These are phyloP conservation scores for Achroia grisella DNA, from an alignment of 1,140 invertebrate genomes.

Conservation along the genomic window DNA sequence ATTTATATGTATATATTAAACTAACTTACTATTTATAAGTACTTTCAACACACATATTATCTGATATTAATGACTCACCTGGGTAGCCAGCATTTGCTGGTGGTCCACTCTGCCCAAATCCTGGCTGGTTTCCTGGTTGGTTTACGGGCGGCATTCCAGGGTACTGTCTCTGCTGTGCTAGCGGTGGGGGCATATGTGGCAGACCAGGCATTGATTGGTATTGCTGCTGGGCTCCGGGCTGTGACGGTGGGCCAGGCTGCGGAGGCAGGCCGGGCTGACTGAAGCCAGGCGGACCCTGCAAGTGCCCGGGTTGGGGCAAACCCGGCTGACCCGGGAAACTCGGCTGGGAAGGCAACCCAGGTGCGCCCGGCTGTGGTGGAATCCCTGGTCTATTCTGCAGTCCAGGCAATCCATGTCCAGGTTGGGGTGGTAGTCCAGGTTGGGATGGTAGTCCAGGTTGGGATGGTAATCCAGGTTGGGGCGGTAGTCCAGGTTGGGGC, in stretches of 20 bases:
- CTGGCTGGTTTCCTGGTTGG: constrained; percentile 14
- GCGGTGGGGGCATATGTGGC: constrained; percentile 24
- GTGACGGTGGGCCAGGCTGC: constrained; percentile 30
- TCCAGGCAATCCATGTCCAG: constrained; percentile 13
- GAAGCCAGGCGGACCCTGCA: neutral
- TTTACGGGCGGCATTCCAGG: constrained; percentile 12
- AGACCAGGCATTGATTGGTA: constrained; percentile 17
- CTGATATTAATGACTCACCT: constrained; percentile 24
- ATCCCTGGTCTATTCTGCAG: constrained; percentile 13
- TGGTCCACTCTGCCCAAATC: constrained; percentile 24
- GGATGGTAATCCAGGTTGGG: constrained; percentile 8
- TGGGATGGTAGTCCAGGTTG: constrained; percentile 22
- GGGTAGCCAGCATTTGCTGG: constrained; percentile 28
- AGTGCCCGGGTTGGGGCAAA: neutral
- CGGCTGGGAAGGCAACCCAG: constrained; percentile 30
- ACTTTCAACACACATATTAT: too few species aligned
- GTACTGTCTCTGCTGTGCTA: constrained; percentile 17
- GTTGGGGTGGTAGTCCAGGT: constrained; percentile 16
- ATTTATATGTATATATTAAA: too few species aligned
- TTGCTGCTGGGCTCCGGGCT: constrained; percentile 16
- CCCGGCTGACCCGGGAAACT: constrained; percentile 21
- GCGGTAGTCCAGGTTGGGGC: constrained; percentile 17
- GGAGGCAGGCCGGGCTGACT: constrained; percentile 28
- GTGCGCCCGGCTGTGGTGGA: constrained; percentile 14
- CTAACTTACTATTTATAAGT: too few species aligned